Evolutionary conservation across 2,113 vertebrate genomes (phyloP).

Genomic region (Albula glossodonta): DNA sequence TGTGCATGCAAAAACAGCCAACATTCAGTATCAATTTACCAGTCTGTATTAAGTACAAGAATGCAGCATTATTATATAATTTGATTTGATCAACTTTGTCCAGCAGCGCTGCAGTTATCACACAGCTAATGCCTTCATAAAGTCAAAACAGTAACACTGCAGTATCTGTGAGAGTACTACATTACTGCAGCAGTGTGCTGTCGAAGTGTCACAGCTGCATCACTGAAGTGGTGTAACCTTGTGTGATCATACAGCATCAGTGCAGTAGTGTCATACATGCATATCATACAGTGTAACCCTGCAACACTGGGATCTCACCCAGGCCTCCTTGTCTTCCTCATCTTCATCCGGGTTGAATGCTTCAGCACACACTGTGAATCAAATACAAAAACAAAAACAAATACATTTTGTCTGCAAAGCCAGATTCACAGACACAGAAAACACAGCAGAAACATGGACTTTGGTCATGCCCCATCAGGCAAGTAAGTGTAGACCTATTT

Average conservation of each 20-base stretch:
- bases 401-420: neutral
- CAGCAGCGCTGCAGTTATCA: neutral
- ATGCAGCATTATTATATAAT: too few species aligned
- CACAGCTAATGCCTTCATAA: neutral
- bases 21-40: neutral
- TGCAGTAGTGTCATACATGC: too few species aligned
- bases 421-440: neutral
- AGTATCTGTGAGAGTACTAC: neutral
- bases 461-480: neutral
- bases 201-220: too few species aligned
- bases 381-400: slow-evolving; percentile 30
- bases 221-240: neutral
- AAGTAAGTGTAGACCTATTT: too few species aligned
- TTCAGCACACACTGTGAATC: slow-evolving; percentile 91
- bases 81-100: neutral
- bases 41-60: neutral
- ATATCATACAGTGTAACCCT: too few species aligned
- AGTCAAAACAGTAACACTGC: neutral
- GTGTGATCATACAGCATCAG: neutral
- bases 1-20: neutral
- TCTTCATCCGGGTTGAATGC: slow-evolving; percentile 98
- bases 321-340: slow-evolving; percentile 89
- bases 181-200: too few species aligned
- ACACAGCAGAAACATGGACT: neutral
- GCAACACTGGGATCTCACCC: slow-evolving; percentile 65